phyloP scores from a whole-genome alignment of 2,113 vertebrate genomes.

The Chrysochloris asiatica region DNA sequence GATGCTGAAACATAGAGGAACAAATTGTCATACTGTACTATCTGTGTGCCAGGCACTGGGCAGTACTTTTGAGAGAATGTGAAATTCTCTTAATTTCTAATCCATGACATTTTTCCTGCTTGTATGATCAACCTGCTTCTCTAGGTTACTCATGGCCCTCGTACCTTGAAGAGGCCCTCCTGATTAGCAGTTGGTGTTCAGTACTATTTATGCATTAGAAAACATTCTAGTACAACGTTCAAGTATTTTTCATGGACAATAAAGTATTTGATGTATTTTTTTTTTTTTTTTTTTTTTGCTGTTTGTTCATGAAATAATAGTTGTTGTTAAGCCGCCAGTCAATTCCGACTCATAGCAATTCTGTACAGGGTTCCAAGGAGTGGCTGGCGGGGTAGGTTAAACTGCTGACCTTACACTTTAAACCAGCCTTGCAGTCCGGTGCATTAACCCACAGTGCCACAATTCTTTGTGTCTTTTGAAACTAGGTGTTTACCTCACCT shows the following conservation, averaged over 20 bases:
- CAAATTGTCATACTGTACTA: slow-evolving; percentile 39
- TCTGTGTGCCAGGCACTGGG: slow-evolving; percentile 1
- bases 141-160: neutral
- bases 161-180: neutral
- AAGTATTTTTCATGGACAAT: slow-evolving; percentile 47
- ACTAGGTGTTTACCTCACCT: neutral
- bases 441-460: too few species aligned
- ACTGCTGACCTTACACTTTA: too few species aligned
- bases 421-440: too few species aligned
- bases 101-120: neutral
- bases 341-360: too few species aligned
- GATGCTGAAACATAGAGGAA: slow-evolving; percentile 53
- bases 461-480: slow-evolving; percentile 27
- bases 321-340: too few species aligned
- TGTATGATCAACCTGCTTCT: neutral
- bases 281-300: slow-evolving; percentile 10
- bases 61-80: slow-evolving; percentile 33
- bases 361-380: too few species aligned
- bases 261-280: slow-evolving; percentile 40
- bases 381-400: too few species aligned
- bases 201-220: slow-evolving; percentile 5
- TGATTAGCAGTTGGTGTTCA: slow-evolving; percentile 20
- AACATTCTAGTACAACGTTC: slow-evolving; percentile 21
- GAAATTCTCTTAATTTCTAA: slow-evolving; percentile 45
- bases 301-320: neutral